A percentile compares a stretch with the other conserved stretches of the same genome.
Evolutionary conservation across 2,113 vertebrate species (phyloP).

Genomic region (Panurus biarmicus): DNA sequence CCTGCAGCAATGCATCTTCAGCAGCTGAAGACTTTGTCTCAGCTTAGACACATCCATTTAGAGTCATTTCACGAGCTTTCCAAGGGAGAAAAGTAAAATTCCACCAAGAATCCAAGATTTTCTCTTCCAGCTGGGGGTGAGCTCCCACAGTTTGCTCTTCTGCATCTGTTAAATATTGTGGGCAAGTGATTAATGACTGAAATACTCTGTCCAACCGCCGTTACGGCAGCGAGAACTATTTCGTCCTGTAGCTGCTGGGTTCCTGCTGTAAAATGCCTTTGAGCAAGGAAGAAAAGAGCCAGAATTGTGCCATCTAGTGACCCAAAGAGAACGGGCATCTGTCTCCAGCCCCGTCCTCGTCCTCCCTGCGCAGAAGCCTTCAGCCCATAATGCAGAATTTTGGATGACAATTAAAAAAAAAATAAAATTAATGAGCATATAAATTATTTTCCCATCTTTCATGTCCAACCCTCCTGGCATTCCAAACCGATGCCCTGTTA

Average conservation of each 20-base stretch:
- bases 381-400: background rate
- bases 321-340: background rate
- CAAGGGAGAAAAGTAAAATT: background rate
- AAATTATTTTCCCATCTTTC: background rate
- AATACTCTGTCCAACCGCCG: background rate
- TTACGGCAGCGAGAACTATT: background rate
- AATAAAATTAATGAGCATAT: background rate
- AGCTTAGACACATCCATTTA: background rate
- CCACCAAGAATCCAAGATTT: background rate
- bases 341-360: background rate
- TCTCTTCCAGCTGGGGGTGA: background rate
- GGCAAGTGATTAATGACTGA: background rate
- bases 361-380: background rate
- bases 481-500: background rate
- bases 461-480: background rate
- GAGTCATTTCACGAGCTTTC: background rate
- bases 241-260: background rate
- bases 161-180: background rate
- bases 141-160: background rate
- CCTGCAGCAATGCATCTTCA: background rate
- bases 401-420: background rate
- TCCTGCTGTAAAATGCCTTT: background rate
- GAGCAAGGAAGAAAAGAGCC: background rate
- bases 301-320: conserved; percentile 17
- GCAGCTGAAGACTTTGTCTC: background rate